These are phyloP conservation scores for Pristionchus exspectatus DNA, from an alignment of 2,888 invertebrate genomes.

Conservation along the genomic window DNA sequence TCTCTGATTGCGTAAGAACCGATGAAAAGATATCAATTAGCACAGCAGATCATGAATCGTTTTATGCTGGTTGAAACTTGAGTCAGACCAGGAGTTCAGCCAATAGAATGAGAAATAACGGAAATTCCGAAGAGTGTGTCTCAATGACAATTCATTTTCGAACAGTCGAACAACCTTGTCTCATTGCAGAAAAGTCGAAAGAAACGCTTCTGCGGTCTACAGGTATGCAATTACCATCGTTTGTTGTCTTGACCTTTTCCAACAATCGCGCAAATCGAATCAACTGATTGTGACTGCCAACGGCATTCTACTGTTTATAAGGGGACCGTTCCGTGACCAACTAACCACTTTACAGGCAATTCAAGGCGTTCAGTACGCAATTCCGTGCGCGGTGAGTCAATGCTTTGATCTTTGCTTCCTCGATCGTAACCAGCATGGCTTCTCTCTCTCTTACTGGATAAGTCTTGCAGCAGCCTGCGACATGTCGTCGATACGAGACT, in stretches of 20 bases:
- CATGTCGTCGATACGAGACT: conserved; percentile 41
- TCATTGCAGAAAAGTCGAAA: conserved; percentile 15
- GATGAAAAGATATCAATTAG: conserved; percentile 26
- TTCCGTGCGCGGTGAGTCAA: conserved; percentile 47
- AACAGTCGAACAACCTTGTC: neutral
- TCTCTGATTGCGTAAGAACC: conserved; percentile 21
- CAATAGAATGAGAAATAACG: neutral
- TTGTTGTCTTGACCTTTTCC: neutral
- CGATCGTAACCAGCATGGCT: conserved; percentile 24
- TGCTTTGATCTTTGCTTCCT: neutral
- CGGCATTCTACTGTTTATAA: neutral
- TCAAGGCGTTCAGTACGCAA: neutral
- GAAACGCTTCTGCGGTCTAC: conserved; percentile 45
- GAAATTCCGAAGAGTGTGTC: neutral
- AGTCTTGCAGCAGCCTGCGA: conserved; percentile 34
- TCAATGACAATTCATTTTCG: neutral
- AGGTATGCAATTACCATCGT: neutral
- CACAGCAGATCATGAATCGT: neutral
- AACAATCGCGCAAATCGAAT: neutral
- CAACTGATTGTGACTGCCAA: neutral
- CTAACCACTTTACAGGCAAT: conserved; percentile 12
- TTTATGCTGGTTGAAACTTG: neutral
- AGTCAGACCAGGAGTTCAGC: neutral
- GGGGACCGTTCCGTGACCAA: neutral
- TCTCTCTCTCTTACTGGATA: neutral